A percentile compares a stretch with the other conserved stretches of the same genome.
These are phyloP conservation scores for Adoxophyes honmai DNA, from an alignment of 1,140 invertebrate species.

Conservation along the genomic window DNA sequence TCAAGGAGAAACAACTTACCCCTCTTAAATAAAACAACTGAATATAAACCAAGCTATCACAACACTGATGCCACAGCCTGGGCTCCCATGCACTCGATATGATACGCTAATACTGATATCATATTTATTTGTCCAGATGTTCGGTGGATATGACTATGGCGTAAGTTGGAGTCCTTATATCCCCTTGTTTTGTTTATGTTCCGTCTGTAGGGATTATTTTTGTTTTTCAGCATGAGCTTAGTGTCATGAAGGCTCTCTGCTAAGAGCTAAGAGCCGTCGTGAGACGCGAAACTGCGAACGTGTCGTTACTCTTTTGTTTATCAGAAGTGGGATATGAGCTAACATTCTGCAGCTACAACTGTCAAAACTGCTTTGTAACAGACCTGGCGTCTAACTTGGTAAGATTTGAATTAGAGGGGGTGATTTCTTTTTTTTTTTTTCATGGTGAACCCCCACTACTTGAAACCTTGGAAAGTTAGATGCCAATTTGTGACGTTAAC, in stretches of 20 bases:
- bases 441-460: no score
- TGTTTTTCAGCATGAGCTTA: slow-evolving; percentile 20
- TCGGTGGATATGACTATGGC: slow-evolving; percentile 75
- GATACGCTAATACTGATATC: slow-evolving; percentile 24
- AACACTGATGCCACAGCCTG: no score
- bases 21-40: no score
- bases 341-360: no score
- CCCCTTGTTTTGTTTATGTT: slow-evolving; percentile 5
- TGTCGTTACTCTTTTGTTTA: background rate
- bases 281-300: background rate
- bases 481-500: no score
- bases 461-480: no score
- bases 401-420: no score
- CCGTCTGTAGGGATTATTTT: background rate
- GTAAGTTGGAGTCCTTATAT: slow-evolving; percentile 57
- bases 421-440: no score
- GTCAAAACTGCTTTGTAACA: no score
- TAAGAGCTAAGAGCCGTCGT: background rate
- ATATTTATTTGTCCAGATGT: slow-evolving; percentile 72
- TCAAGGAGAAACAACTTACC: slow-evolving; percentile 13
- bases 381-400: no score
- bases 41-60: no score
- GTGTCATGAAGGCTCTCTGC: background rate
- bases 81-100: no score
- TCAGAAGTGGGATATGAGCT: background rate